Base-by-base conservation (phyloP, 2,797 vertebrate genomes). In the Perdix hodgsoniae region DNA sequence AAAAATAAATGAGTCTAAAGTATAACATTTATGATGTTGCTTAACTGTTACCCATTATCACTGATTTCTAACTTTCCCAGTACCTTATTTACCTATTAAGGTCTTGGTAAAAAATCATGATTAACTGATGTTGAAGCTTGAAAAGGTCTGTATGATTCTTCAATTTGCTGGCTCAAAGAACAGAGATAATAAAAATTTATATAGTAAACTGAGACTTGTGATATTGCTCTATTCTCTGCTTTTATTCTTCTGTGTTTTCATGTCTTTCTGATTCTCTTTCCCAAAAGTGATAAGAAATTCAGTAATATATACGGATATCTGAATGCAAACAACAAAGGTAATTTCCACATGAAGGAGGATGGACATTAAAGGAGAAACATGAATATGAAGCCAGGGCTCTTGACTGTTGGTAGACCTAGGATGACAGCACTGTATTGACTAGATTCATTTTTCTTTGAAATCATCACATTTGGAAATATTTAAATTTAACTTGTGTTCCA, bases 201-300 rank as follows among this genome's bases (percentile, higher is more conserved):
- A 9, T 24, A 31, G 4, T 77, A 39, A 88, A 22, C 1, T 26
- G 16, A 88, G 5, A 52, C 6, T 13, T 31, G 16, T 0, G 1
- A 44, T 59, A 42, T 17, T 7, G 49, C 18, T 13, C 61, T 33
- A 14, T 33, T 13, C 27, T 77, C 17, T 77, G 21, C 4, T 64
- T 12, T 63, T 64, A n/a, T 33, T 80, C 6, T 26, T 29, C 2
- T 14, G 10, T 75, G 6, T 60, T 52, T 93, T 79, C 15, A 49
- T n/a, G 7, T 42, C 21, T 86, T 73, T 86, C 16, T 50, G 23
- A 65, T 72, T 73, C 33, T 73, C 10, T 59, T 33, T 63, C 67
- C 59, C 37, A 81, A 37, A 78, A 90, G 33, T 29, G 15, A 69
- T 47, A 47, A 81, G 5, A 6, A 57, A 22, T 72, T 81, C 42